Conservation (phyloP, 92 coral and sea anemone species). For the Heliopora coerulea region DNA sequence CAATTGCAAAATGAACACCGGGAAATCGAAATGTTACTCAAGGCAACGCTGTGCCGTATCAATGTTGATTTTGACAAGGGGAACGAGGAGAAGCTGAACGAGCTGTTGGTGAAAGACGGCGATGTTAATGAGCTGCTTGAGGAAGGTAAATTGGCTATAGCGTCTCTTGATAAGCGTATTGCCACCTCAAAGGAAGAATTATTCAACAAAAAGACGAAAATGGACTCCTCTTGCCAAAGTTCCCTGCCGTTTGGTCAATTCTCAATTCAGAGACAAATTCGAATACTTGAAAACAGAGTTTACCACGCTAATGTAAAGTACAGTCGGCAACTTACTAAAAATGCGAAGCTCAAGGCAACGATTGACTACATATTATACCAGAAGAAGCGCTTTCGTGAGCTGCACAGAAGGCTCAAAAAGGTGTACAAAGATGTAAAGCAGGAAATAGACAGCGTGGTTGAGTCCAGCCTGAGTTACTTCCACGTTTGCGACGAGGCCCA, state of each 20-base stretch:
- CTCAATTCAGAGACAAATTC: conserved; percentile 67
- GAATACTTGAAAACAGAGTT: conserved; percentile 80
- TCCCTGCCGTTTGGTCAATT: conserved; percentile 54
- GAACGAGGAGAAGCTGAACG: conserved; percentile 60
- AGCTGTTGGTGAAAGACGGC: conserved; percentile 65
- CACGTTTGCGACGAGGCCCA: conserved; percentile 93
- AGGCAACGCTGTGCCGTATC: conserved; percentile 66
- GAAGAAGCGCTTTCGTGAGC: conserved; percentile 73
- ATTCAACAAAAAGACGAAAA: conserved; percentile 54
- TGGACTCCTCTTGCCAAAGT: conserved; percentile 56
- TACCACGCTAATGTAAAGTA: conserved; percentile 59
- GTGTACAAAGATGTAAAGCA: conserved; percentile 63
- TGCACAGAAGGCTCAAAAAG: conserved; percentile 56
- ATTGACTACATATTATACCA: conserved; percentile 72
- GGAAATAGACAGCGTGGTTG: conserved; percentile 71
- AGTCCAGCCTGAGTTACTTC: conserved; percentile 67
- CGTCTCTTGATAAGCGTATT: conserved; percentile 56
- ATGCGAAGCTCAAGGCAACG: conserved; percentile 59
- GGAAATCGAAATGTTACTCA: conserved; percentile 62
- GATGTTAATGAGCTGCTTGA: conserved; percentile 52
- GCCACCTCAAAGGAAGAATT: conserved; percentile 53
- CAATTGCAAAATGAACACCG: conserved; percentile 64
- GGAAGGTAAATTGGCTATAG: conserved; percentile 51
- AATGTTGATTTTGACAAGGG: conserved; percentile 63
- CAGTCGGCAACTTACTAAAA: conserved; percentile 69